Base-by-base conservation (phyloP, 2,113 vertebrate species). In the Lates calcarifer region DNA sequence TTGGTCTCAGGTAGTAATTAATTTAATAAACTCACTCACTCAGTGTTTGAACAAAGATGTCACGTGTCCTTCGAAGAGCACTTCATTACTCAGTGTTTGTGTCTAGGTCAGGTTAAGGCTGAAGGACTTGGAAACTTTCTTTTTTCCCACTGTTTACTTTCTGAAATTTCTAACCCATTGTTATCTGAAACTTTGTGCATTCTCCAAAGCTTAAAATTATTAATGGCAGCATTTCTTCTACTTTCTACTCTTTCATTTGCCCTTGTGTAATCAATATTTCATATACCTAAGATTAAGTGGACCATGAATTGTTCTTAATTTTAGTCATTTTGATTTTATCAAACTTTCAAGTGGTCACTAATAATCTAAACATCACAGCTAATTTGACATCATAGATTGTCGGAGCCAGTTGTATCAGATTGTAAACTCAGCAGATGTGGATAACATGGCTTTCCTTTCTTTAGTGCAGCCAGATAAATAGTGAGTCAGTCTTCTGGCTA, bases 331-430 rank as follows among this genome's bases (percentile, higher is more conserved):
- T 49, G 1, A 24, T 58, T 58, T 39, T 43, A 71, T 71, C 63
- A 78, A 47, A 41, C 55, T n/a, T 57, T 64, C 15, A 61, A 65
- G 74, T 43, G 35, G 47, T 51, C n/a, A 73, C 31, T 4, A 37
- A 45, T 67, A 68, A 39, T 67, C 65, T 60, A 65, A 49, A 78
- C 9, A 11, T 71, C 41, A 31, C 6, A 26, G 37, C 11, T 77
- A 65, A 67, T 82, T 61, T 71, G 14, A 37, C 20, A 60, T 24
- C 22, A 41, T 2, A 67, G 67, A 77, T 73, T 69, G 62, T 57
- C 0, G 43, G 80, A 71, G 80, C 77, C 77, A 37, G 41, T 63
- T 43, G 0, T 84, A 88, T 88, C 79, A 58, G 37, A 74, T 39
- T 77, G 78, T 74, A 84, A 84, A 88, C 61, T 60, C 18, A 14